Evolutionary conservation across 2,888 invertebrate species (phyloP).

Genomic region (Plagodis pulveraria): DNA sequence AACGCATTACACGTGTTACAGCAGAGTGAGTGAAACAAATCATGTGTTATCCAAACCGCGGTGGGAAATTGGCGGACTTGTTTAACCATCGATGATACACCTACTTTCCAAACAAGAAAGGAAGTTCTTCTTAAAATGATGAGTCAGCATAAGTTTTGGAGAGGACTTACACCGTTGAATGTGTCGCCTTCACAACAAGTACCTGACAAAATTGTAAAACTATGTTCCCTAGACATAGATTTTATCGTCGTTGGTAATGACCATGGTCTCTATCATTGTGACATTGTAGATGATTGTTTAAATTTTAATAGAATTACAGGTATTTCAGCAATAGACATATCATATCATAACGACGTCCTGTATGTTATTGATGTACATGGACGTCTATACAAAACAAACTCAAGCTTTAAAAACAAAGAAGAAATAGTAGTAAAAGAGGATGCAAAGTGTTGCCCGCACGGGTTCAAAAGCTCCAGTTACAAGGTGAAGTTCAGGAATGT

Average conservation of each 20-base stretch:
- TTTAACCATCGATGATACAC: conserved; percentile 51
- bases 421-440: conserved; percentile 87
- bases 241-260: conserved; percentile 76
- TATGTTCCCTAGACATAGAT: conserved; percentile 67
- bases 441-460: conserved; percentile 87
- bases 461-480: conserved; percentile 86
- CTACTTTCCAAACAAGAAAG: conserved; percentile 48
- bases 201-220: conserved; percentile 77
- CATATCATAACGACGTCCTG: conserved; percentile 84
- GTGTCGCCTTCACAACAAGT: conserved; percentile 65
- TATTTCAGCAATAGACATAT: conserved; percentile 86
- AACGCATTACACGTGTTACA: too few species aligned
- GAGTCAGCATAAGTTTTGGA: conserved; percentile 81
- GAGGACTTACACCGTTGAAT: conserved; percentile 68
- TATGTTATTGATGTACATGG: conserved; percentile 87
- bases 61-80: conserved; percentile 25
- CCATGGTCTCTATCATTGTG: conserved; percentile 76
- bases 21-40: conserved; percentile 26
- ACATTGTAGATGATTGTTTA: conserved; percentile 66
- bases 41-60: conserved; percentile 20
- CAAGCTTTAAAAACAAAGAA: conserved; percentile 82
- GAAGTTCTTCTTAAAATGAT: conserved; percentile 62
- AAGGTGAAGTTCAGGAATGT: conserved; percentile 87
- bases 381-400: conserved; percentile 83
- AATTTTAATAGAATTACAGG: conserved; percentile 78